A percentile compares a stretch with the other conserved stretches of the same genome.
phyloP scores from a whole-genome alignment of 2,113 vertebrate species.

The Malurus elegans region DNA sequence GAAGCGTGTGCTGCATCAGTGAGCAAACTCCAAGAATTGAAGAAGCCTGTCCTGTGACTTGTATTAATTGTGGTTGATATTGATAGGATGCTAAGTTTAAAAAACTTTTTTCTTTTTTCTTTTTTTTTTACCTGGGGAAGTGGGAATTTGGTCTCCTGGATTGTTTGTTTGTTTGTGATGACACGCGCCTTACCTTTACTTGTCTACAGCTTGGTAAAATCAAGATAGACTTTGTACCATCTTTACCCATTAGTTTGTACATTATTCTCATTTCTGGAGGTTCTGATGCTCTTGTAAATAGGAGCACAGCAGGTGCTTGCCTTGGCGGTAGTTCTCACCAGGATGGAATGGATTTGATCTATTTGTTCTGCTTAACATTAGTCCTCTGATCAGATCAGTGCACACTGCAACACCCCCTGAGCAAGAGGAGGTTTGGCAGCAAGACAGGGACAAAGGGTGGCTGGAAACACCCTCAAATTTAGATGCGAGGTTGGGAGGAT shows the following conservation, averaged over 20 bases:
- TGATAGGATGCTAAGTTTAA: neutral
- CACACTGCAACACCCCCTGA: neutral
- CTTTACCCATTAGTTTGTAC: neutral
- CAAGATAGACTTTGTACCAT: neutral
- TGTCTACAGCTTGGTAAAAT: neutral
- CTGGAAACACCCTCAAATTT: neutral
- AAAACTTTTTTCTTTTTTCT: neutral
- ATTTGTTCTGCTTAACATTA: neutral
- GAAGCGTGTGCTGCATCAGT: neutral
- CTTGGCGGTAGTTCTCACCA: neutral
- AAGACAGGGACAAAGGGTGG: neutral
- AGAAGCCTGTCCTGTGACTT: neutral
- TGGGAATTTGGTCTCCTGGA: neutral
- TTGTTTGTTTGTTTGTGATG: neutral
- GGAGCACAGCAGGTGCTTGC: neutral
- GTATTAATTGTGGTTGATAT: neutral
- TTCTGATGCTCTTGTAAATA: neutral
- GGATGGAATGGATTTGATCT: neutral
- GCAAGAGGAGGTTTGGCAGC: neutral
- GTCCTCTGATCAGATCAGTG: neutral
- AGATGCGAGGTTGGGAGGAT: neutral
- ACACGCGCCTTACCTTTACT: neutral
- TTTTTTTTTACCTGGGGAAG: neutral
- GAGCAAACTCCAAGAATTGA: neutral
- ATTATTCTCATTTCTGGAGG: neutral